These are phyloP conservation scores for Zaprionus ornatus DNA, from an alignment of 1,140 invertebrate genomes.

Conservation along the genomic window DNA sequence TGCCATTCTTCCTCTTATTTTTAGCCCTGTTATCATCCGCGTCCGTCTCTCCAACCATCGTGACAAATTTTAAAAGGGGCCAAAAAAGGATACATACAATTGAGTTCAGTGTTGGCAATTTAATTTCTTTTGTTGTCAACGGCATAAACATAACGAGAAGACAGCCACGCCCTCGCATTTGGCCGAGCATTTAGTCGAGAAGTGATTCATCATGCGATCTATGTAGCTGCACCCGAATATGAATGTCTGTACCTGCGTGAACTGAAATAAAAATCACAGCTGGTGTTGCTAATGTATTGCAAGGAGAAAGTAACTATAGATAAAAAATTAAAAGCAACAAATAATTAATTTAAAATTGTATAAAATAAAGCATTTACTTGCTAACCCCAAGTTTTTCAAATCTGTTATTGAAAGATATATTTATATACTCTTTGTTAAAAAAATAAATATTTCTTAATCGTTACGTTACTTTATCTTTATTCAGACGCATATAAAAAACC, in stretches of 20 bases:
- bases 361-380: too few species aligned
- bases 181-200: conserved; percentile 11
- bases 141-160: conserved; percentile 67
- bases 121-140: conserved; percentile 80
- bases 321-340: neutral
- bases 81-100: conserved; percentile 66
- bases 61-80: conserved; percentile 60
- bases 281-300: too few species aligned
- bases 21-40: neutral
- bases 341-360: neutral
- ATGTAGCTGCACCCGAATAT: neutral
- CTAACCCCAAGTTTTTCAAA: too few species aligned
- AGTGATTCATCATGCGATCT: neutral
- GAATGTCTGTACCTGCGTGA: neutral
- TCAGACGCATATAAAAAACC: too few species aligned
- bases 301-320: neutral
- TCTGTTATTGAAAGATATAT: too few species aligned
- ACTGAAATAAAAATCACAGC: neutral
- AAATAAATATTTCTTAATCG: too few species aligned
- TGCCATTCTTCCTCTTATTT: neutral
- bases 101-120: conserved; percentile 80
- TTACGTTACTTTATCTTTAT: too few species aligned
- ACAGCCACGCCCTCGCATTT: conserved; percentile 20
- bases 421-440: too few species aligned
- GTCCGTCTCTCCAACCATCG: conserved; percentile 6